Evolutionary conservation across 2,797 vertebrate species (phyloP).

Genomic region (Liasis olivaceus): DNA sequence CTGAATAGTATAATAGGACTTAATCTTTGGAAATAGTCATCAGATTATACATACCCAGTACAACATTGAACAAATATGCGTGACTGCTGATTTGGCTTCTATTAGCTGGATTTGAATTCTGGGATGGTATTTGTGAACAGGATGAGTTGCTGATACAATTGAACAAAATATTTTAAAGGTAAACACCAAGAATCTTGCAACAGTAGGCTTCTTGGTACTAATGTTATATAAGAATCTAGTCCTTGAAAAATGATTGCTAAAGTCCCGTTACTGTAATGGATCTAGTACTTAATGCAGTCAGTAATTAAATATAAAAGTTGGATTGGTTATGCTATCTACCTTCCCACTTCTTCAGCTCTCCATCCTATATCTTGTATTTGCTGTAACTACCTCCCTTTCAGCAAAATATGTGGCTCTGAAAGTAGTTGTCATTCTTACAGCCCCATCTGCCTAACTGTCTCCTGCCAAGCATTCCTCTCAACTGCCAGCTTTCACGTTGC

Average conservation of each 20-base stretch:
- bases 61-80: neutral
- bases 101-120: neutral
- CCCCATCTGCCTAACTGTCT: conserved; percentile 4
- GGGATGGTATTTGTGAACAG: neutral
- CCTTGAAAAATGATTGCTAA: neutral
- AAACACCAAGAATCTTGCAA: neutral
- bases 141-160: neutral
- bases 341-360: neutral
- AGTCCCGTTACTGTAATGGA: neutral
- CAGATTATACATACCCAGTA: neutral
- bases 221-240: neutral
- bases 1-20: neutral
- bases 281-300: neutral
- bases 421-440: neutral
- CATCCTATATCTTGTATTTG: neutral
- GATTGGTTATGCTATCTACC: too few relatives aligned
- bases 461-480: neutral
- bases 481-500: neutral
- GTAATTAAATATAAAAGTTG: neutral
- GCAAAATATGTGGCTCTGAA: neutral
- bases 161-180: neutral
- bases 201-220: neutral
- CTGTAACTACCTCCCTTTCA: neutral
- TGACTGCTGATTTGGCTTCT: neutral
- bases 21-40: neutral